These are phyloP conservation scores for Lapara coniferarum DNA, from an alignment of 2,888 invertebrate genomes.

Conservation along the genomic window DNA sequence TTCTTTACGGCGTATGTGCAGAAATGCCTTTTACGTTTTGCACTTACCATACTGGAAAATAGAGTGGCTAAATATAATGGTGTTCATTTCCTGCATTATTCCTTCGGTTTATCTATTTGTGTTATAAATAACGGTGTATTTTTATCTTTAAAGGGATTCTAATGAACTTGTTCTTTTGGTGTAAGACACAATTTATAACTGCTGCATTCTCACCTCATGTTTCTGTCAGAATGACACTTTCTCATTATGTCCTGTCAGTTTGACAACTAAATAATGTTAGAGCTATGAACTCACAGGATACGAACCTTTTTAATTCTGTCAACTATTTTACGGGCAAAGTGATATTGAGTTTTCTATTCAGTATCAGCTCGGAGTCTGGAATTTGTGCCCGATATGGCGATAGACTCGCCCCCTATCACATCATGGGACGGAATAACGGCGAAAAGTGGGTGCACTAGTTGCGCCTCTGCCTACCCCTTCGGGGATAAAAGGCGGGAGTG, in stretches of 20 bases:
- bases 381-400: too few relatives aligned
- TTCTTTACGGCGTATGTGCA: conserved; percentile 32
- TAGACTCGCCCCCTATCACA: too few relatives aligned
- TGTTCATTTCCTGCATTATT: conserved; percentile 27
- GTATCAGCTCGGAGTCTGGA: too few relatives aligned
- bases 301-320: too few relatives aligned
- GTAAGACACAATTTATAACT: conserved; percentile 3
- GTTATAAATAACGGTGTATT: conserved; percentile 20
- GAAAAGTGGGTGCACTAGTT: too few relatives aligned
- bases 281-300: neutral
- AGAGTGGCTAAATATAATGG: conserved; percentile 17
- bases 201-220: conserved; percentile 11
- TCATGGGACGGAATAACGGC: too few relatives aligned
- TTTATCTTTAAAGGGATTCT: conserved; percentile 24
- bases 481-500: too few relatives aligned
- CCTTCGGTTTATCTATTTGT: conserved; percentile 24
- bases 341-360: too few relatives aligned
- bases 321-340: too few relatives aligned
- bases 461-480: too few relatives aligned
- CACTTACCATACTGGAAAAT: conserved; percentile 23
- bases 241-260: conserved; percentile 21
- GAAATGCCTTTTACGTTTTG: conserved; percentile 29
- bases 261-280: conserved; percentile 6
- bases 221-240: conserved; percentile 13
- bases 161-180: conserved; percentile 11